Conservation (phyloP, 1,140 invertebrate genomes). For the Ips nitidus region DNA sequence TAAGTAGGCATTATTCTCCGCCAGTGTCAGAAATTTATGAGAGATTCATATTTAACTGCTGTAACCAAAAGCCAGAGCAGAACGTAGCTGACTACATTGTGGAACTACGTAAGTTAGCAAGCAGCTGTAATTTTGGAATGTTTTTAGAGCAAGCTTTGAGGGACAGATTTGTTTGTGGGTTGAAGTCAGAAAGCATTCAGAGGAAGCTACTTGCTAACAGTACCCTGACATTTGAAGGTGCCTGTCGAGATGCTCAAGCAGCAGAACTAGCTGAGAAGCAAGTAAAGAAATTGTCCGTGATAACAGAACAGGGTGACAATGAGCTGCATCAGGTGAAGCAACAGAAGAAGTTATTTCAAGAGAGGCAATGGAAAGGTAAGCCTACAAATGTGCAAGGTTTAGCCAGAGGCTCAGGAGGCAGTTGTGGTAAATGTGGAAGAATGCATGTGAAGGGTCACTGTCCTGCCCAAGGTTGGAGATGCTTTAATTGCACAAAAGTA, state of each 20-base stretch:
- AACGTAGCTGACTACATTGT: neutral
- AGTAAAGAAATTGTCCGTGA: no score
- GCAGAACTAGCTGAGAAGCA: neutral
- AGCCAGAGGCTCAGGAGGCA: no score
- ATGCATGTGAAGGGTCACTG: no score
- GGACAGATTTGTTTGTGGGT: conserved; percentile 4
- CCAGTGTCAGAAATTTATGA: neutral
- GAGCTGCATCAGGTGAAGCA: no score
- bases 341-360: no score
- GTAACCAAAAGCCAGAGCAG: neutral
- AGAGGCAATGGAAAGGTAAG: no score
- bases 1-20: neutral
- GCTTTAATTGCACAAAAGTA: no score
- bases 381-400: no score
- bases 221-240: neutral
- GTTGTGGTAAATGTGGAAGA: no score
- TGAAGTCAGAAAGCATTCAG: neutral
- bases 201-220: neutral
- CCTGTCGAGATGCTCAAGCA: neutral
- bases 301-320: no score
- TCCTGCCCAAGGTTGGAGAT: no score
- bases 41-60: neutral
- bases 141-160: neutral
- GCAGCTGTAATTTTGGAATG: neutral
- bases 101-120: neutral